These are phyloP conservation scores for Thalassaphorura encarpata DNA, from an alignment of 1,140 invertebrate genomes.

Conservation along the genomic window DNA sequence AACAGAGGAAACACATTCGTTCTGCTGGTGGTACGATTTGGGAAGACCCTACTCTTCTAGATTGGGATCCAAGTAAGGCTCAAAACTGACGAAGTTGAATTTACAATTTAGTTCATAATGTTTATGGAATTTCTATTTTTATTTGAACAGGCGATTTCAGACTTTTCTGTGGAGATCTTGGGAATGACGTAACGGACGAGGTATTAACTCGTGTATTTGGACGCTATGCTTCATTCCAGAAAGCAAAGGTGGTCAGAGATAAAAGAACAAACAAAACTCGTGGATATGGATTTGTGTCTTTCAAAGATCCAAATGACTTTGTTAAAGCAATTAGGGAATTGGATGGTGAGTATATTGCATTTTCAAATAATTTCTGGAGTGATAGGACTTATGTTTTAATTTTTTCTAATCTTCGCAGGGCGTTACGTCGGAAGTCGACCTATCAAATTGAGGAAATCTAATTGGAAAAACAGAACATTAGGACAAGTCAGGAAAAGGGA, in stretches of 20 bases:
- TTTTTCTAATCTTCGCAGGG: constrained; percentile 44
- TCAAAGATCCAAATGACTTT: constrained; percentile 95
- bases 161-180: constrained; percentile 97
- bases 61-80: constrained; percentile 73
- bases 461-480: constrained; percentile 87
- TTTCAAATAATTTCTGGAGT: constrained; percentile 10
- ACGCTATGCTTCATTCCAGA: constrained; percentile 88
- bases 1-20: constrained; percentile 66
- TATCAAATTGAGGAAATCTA: constrained; percentile 94
- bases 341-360: constrained; percentile 57
- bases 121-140: constrained; percentile 34
- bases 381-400: constrained; percentile 8
- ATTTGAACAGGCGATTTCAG: constrained; percentile 76
- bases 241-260: constrained; percentile 91
- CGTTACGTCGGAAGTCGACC: constrained; percentile 95
- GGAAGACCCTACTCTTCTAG: constrained; percentile 82
- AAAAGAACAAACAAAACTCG: constrained; percentile 96
- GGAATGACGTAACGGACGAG: constrained; percentile 98
- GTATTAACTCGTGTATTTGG: constrained; percentile 85
- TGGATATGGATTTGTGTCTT: constrained; percentile 98
- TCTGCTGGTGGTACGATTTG: constrained; percentile 86
- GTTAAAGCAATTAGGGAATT: constrained; percentile 98
- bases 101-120: constrained; percentile 6
- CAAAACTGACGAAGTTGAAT: background rate
- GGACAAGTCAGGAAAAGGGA: constrained; percentile 92